phyloP scores from a whole-genome alignment of 2,113 vertebrate genomes.

The Mobula hypostoma region DNA sequence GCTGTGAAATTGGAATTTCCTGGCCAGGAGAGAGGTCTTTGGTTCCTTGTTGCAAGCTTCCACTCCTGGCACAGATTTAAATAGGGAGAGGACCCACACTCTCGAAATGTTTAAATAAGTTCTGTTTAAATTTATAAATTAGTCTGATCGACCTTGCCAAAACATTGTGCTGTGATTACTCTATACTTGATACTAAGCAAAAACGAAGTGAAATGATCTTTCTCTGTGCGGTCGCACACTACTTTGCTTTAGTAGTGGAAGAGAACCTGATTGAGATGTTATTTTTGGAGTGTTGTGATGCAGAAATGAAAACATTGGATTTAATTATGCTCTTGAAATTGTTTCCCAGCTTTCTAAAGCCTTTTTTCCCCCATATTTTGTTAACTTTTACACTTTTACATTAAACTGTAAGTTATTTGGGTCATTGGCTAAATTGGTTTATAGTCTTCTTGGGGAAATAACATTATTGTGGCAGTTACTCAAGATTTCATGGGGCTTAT shows the following conservation, averaged over 20 bases:
- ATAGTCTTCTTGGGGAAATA: neutral
- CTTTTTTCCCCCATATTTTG: neutral
- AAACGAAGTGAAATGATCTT: neutral
- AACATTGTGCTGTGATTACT: slow-evolving; percentile 21
- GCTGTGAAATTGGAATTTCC: slow-evolving; percentile 15
- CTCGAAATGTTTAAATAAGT: slow-evolving; percentile 2
- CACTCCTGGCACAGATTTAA: neutral
- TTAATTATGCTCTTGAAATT: neutral
- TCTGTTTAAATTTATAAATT: neutral
- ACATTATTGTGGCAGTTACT: neutral
- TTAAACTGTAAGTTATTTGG: too few relatives aligned
- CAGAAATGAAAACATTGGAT: neutral
- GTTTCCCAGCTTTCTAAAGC: neutral
- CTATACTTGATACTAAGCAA: neutral
- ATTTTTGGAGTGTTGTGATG: slow-evolving; percentile 24
- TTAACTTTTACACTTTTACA: neutral
- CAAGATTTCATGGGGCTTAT: neutral
- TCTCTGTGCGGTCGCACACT: neutral
- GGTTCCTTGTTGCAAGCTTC: neutral
- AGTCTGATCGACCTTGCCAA: neutral
- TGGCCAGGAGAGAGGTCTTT: neutral
- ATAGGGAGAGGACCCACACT: neutral
- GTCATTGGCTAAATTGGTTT: neutral
- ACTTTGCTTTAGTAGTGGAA: too few relatives aligned
- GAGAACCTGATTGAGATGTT: neutral